Percentiles rank a stretch among this genome's conserved stretches.
These are phyloP conservation scores for Galaxea fascicularis DNA, from an alignment of 92 coral and sea anemone genomes.

Conservation along the genomic window DNA sequence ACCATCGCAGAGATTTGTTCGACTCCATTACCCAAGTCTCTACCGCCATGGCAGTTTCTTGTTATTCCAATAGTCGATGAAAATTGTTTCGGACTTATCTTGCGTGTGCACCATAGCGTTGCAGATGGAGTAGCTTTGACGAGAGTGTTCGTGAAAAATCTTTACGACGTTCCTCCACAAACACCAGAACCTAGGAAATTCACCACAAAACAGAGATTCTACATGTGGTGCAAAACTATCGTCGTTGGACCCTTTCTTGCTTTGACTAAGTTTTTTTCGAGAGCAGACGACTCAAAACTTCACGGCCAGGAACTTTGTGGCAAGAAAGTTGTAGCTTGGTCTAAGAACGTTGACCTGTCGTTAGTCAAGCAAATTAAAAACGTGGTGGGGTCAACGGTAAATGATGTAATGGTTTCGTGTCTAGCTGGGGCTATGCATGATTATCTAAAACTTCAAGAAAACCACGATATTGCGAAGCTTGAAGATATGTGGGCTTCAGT, in stretches of 20 bases:
- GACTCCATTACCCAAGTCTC: conserved; percentile 58
- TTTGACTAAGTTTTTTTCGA: conserved; percentile 71
- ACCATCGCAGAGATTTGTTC: conserved; percentile 82
- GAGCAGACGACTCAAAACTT: conserved; percentile 77
- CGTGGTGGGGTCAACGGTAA: conserved; percentile 87
- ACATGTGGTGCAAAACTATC: conserved; percentile 96
- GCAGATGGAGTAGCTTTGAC: conserved; percentile 96
- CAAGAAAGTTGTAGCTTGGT: conserved; percentile 88
- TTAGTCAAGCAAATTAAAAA: conserved; percentile 88
- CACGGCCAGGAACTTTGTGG: conserved; percentile 93
- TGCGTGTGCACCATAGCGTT: conserved; percentile 94
- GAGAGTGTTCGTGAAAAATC: conserved; percentile 85
- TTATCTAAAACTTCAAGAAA: conserved; percentile 64
- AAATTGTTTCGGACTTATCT: conserved; percentile 74
- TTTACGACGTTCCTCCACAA: conserved; percentile 86
- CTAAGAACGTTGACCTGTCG: conserved; percentile 80
- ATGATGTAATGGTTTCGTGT: conserved; percentile 98
- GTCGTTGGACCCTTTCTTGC: conserved; percentile 82
- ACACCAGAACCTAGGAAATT: conserved; percentile 87
- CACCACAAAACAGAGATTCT: conserved; percentile 85
- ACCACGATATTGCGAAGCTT: conserved; percentile 50
- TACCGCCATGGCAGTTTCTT: conserved; percentile 95
- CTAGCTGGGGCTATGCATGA: conserved; percentile 88
- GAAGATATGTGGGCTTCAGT: conserved; percentile 97
- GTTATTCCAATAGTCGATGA: conserved; percentile 80